A percentile compares a stretch with the other conserved stretches of the same genome.
phyloP scores from a whole-genome alignment of 1,140 invertebrate genomes.

The Hylaeus volcanicus region DNA sequence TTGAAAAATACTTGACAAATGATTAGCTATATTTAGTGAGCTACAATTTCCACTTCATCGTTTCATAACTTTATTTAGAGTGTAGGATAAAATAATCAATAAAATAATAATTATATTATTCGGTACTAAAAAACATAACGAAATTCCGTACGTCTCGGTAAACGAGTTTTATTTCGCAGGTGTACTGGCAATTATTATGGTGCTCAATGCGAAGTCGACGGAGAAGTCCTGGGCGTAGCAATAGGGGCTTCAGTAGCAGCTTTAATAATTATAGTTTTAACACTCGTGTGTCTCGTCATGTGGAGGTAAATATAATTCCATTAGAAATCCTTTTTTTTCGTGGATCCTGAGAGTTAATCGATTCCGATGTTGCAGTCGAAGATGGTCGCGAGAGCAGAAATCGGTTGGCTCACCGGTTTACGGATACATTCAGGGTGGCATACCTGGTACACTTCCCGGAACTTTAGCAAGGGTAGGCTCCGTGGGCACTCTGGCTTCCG shows the following conservation, averaged over 20 bases:
- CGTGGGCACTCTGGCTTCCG: constrained; percentile 81
- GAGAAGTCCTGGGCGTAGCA: constrained; percentile 93
- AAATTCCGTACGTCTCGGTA: background rate
- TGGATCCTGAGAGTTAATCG: too few relatives aligned
- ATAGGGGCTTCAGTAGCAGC: constrained; percentile 93
- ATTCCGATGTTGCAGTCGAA: constrained; percentile 82
- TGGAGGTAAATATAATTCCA: constrained; percentile 86
- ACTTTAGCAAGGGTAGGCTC: constrained; percentile 76
- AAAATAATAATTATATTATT: too few relatives aligned
- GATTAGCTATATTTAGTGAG: too few relatives aligned
- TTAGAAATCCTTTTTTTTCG: too few relatives aligned
- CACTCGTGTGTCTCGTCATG: constrained; percentile 92
- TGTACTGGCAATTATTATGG: constrained; percentile 94
- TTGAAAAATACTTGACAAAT: too few relatives aligned
- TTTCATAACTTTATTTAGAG: too few relatives aligned
- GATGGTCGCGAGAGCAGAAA: constrained; percentile 93
- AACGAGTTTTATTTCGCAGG: constrained; percentile 75
- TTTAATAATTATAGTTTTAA: constrained; percentile 92
- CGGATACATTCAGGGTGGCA: constrained; percentile 89
- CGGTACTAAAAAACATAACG: too few relatives aligned
- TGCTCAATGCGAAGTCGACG: constrained; percentile 92
- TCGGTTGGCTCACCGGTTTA: constrained; percentile 90
- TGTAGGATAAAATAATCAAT: too few relatives aligned
- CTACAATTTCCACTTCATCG: too few relatives aligned
- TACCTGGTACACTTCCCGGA: constrained; percentile 73